phyloP scores from a whole-genome alignment of 1,140 invertebrate species.

The Aphelenchoides avenae region DNA sequence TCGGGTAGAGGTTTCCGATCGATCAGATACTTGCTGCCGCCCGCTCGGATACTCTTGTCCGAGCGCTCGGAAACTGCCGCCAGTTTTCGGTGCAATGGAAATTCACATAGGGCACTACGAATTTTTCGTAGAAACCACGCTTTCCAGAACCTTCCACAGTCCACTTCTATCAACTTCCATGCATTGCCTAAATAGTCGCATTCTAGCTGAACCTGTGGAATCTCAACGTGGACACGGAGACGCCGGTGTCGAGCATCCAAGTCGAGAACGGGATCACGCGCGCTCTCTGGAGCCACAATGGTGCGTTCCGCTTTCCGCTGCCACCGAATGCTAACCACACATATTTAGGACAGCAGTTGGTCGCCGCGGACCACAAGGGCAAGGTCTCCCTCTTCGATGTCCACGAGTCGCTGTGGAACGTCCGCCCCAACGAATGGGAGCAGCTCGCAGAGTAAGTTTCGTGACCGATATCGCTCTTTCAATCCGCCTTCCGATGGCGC shows the following conservation, averaged over 20 bases:
- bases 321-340: not conserved
- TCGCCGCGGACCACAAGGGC: constrained; percentile 28
- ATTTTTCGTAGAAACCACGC: too few relatives aligned
- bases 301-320: constrained; percentile 13
- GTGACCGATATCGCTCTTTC: too few relatives aligned
- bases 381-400: constrained; percentile 39
- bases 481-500: too few relatives aligned
- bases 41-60: too few relatives aligned
- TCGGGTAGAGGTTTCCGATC: too few relatives aligned
- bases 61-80: too few relatives aligned
- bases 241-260: constrained; percentile 29
- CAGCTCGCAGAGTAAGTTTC: constrained; percentile 28
- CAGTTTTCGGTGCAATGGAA: too few relatives aligned
- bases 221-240: constrained; percentile 37
- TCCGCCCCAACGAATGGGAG: constrained; percentile 39
- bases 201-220: constrained; percentile 47
- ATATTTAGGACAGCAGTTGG: constrained; percentile 40
- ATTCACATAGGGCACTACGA: too few relatives aligned
- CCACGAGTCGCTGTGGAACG: constrained; percentile 40
- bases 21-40: too few relatives aligned
- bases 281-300: constrained; percentile 32
- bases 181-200: too few relatives aligned
- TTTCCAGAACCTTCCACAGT: too few relatives aligned
- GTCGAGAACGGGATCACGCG: constrained; percentile 22
- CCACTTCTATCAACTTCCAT: too few relatives aligned